These are phyloP conservation scores for Heliconius melpomene DNA, from an alignment of 1,140 invertebrate species.

Conservation along the genomic window DNA sequence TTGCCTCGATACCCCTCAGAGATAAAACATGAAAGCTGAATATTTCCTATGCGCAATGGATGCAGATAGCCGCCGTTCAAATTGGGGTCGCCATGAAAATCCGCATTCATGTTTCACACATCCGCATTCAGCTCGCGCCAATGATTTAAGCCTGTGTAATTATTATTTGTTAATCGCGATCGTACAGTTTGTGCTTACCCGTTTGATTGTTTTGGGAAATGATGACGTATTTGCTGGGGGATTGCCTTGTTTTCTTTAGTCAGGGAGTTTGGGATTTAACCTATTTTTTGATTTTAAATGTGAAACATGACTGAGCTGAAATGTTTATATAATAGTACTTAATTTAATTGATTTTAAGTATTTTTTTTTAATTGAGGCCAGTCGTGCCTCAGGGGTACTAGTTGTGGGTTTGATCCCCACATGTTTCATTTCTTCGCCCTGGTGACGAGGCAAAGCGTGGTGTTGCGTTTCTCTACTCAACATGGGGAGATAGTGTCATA, in stretches of 20 bases:
- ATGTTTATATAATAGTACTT: background rate
- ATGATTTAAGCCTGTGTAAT: conserved; percentile 28
- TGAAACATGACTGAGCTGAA: background rate
- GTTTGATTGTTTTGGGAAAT: conserved; percentile 20
- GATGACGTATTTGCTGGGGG: background rate
- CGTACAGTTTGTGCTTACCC: background rate
- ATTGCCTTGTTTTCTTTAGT: background rate
- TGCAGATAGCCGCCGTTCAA: conserved; percentile 32
- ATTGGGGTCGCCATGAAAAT: conserved; percentile 35
- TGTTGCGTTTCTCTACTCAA: no score
- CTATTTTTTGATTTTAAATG: background rate
- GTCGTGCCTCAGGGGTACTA: no score
- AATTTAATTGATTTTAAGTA: background rate
- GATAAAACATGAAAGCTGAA: conserved; percentile 31
- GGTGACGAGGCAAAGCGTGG: no score
- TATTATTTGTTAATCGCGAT: conserved; percentile 30
- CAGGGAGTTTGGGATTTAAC: background rate
- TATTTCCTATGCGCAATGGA: conserved; percentile 25
- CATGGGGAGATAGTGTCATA: no score
- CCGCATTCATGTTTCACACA: conserved; percentile 41
- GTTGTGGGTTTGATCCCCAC: no score
- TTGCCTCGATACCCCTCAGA: conserved; percentile 11
- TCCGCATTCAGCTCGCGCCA: conserved; percentile 34
- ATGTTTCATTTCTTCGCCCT: no score
- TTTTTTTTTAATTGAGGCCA: no score